A percentile compares a stretch with the other conserved stretches of the same genome.
Evolutionary conservation across 2,888 invertebrate genomes (phyloP).

Genomic region (Lampropteryx suffumata): DNA sequence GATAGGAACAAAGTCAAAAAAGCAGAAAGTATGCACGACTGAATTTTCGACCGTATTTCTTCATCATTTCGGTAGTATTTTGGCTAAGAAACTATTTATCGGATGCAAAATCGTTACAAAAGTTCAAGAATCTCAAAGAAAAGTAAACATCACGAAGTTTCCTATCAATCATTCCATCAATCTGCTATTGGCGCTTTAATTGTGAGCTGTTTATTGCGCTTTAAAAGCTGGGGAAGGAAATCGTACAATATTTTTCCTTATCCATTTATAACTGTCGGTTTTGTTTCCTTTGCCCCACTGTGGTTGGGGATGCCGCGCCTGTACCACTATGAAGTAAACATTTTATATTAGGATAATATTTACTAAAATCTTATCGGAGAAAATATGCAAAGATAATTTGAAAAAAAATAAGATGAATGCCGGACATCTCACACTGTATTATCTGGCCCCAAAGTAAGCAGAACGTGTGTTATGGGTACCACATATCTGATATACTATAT

Average conservation of each 20-base stretch:
- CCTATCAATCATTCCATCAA: conserved; percentile 72
- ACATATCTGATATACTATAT: too few relatives aligned
- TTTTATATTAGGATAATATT: conserved; percentile 1
- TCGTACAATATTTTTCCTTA: conserved; percentile 85
- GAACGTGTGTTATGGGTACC: too few relatives aligned
- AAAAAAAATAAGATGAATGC: too few relatives aligned
- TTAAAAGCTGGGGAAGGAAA: conserved; percentile 78
- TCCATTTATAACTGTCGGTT: conserved; percentile 87
- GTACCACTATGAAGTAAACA: neutral
- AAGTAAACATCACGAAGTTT: conserved; percentile 27
- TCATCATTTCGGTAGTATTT: neutral
- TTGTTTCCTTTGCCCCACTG: conserved; percentile 81
- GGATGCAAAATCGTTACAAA: neutral
- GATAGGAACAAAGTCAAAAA: too few relatives aligned
- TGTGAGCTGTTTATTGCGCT: conserved; percentile 77
- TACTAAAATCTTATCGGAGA: neutral
- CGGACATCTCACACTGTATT: too few relatives aligned
- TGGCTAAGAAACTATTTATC: neutral
- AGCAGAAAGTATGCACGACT: too few relatives aligned
- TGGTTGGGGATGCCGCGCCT: conserved; percentile 41
- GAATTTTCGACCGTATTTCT: too few relatives aligned
- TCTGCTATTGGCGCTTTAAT: conserved; percentile 80
- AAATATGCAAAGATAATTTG: neutral
- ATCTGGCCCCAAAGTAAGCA: too few relatives aligned
- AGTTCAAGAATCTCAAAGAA: conserved; percentile 6